phyloP scores from a whole-genome alignment of 1,140 invertebrate genomes.

The Pogonomyrmex californicus region DNA sequence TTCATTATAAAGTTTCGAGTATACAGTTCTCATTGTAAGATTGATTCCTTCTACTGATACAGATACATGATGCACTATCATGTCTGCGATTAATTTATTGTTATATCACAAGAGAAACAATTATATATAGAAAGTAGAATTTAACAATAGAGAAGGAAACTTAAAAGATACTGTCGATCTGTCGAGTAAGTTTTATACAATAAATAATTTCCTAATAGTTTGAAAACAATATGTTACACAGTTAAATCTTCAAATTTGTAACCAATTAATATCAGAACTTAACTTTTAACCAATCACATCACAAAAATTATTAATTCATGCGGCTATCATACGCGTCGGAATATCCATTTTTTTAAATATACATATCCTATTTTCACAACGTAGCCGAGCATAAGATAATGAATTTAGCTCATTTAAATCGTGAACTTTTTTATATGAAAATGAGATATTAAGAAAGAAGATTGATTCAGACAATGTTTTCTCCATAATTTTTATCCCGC shows the following conservation, averaged over 20 bases:
- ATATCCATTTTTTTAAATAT: neutral
- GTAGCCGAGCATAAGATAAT: neutral
- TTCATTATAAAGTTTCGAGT: constrained; percentile 19
- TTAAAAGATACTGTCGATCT: neutral
- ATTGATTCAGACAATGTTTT: neutral
- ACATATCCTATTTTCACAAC: neutral
- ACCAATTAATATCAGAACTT: neutral
- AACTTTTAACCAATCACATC: neutral
- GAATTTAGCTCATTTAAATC: neutral
- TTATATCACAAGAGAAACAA: neutral
- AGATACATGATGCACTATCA: neutral
- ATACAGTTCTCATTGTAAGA: neutral
- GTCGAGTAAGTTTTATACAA: too few relatives aligned
- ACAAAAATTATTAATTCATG: neutral
- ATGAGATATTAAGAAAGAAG: neutral
- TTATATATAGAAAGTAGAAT: neutral
- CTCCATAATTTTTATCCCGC: neutral
- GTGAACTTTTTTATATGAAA: neutral
- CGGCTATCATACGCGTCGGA: neutral
- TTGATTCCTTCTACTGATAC: constrained; percentile 6
- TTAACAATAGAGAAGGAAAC: neutral
- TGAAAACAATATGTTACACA: neutral
- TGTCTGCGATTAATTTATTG: constrained; percentile 11
- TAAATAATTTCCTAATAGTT: neutral
- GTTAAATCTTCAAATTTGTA: neutral